These are phyloP conservation scores for Hippopotamus amphibius DNA, from an alignment of 2,113 vertebrate genomes.

Conservation along the genomic window DNA sequence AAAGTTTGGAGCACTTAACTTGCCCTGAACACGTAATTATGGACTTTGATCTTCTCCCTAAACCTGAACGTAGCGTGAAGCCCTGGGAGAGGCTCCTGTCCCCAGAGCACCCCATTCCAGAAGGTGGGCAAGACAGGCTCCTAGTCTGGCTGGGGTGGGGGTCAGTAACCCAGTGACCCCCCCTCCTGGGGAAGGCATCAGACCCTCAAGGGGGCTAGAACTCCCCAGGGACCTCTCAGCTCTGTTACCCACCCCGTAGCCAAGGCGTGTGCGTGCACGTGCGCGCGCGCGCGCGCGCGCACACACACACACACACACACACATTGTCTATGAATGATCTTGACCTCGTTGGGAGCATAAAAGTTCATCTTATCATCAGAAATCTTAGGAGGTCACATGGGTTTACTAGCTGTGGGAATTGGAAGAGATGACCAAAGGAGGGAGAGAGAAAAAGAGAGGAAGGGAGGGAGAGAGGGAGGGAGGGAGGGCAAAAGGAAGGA, in stretches of 20 bases:
- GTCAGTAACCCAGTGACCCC: too few relatives aligned
- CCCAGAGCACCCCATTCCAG: conserved; percentile 30
- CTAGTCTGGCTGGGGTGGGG: neutral
- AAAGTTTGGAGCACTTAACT: conserved; percentile 72
- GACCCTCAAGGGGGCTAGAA: neutral
- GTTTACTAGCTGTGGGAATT: neutral
- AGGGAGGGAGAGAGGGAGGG: neutral
- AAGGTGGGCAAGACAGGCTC: neutral
- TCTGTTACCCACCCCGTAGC: neutral
- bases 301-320: neutral
- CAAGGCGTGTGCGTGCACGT: neutral
- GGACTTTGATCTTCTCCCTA: conserved; percentile 68
- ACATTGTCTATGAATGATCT: neutral
- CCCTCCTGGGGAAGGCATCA: neutral
- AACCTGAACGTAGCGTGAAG: neutral
- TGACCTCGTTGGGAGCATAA: neutral
- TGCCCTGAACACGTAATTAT: conserved; percentile 70
- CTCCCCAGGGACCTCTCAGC: neutral
- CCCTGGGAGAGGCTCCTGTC: neutral
- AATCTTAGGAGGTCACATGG: neutral
- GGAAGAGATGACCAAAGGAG: neutral
- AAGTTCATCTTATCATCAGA: neutral
- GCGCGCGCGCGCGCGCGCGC: accelerated
- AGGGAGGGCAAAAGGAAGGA: too few relatives aligned
- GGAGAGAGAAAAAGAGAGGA: neutral